These are phyloP conservation scores for Loripinus fragilis DNA, from an alignment of 2,888 invertebrate species.

Conservation along the genomic window DNA sequence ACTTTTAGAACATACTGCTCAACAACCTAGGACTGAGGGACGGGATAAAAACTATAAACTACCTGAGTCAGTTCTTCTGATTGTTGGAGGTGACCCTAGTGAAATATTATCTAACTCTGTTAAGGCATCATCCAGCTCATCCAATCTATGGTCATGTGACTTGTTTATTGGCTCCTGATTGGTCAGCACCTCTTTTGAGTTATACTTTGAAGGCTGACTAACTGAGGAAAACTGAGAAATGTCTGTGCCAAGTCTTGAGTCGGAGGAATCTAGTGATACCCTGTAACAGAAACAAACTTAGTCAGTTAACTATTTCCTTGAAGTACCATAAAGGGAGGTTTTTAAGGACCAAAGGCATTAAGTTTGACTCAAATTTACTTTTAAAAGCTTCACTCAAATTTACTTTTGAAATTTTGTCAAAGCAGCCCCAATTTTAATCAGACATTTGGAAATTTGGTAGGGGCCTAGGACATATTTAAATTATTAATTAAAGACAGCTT, in stretches of 20 bases:
- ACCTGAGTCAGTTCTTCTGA: constrained; percentile 27
- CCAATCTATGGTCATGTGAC: constrained; percentile 21
- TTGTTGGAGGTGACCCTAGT: constrained; percentile 32
- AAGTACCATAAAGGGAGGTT: too few relatives aligned
- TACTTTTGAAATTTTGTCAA: too few relatives aligned
- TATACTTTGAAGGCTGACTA: constrained; percentile 15
- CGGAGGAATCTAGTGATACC: constrained; percentile 12
- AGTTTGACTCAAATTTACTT: too few relatives aligned
- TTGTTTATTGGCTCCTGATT: constrained; percentile 20
- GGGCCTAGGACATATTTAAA: too few relatives aligned
- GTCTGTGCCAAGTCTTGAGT: background rate
- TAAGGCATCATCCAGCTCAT: constrained; percentile 44
- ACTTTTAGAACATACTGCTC: too few relatives aligned
- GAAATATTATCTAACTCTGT: constrained; percentile 46
- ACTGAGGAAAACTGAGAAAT: constrained; percentile 27
- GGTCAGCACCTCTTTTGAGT: background rate
- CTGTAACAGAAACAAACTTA: constrained; percentile 16
- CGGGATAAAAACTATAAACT: background rate
- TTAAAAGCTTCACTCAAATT: too few relatives aligned
- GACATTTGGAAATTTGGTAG: too few relatives aligned
- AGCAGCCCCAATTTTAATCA: too few relatives aligned
- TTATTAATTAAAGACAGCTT: too few relatives aligned
- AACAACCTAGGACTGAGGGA: too few relatives aligned
- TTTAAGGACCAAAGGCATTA: too few relatives aligned
- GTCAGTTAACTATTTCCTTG: too few relatives aligned